phyloP scores from a whole-genome alignment of 2,888 invertebrate genomes.

The Lamellibrachia columna region DNA sequence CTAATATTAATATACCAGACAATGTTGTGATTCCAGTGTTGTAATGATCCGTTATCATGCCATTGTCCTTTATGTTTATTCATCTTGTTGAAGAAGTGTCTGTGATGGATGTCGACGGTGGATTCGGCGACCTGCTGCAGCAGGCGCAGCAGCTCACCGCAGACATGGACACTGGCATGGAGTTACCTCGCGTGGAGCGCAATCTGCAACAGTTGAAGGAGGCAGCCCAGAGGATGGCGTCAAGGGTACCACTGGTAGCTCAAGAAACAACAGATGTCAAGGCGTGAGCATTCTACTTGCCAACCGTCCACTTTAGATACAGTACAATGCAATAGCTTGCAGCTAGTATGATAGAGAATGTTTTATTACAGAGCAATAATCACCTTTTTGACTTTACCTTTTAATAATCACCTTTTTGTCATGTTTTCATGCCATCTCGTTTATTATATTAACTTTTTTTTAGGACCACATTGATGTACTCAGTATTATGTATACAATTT shows the following conservation, averaged over 20 bases:
- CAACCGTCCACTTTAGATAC: not conserved
- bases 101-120: slow-evolving; percentile 38
- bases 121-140: slow-evolving; percentile 85
- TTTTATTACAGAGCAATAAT: not conserved
- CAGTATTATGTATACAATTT: not conserved
- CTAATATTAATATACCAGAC: no score
- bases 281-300: slow-evolving; percentile 75
- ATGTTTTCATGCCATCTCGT: no score
- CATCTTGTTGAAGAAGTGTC: not conserved
- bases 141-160: slow-evolving; percentile 92
- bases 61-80: no score
- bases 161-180: slow-evolving; percentile 79
- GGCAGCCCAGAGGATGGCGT: slow-evolving; percentile 78
- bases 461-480: no score
- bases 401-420: not conserved
- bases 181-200: slow-evolving; percentile 80
- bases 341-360: not conserved
- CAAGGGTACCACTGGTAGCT: slow-evolving; percentile 80
- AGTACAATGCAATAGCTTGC: not conserved
- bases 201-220: slow-evolving; percentile 91
- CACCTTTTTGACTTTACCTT: not conserved
- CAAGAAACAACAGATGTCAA: slow-evolving; percentile 83
- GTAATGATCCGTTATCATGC: not conserved
- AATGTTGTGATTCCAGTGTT: not conserved
- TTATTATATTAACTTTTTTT: no score